These are phyloP conservation scores for Dione juno DNA, from an alignment of 2,888 invertebrate species.

Conservation along the genomic window DNA sequence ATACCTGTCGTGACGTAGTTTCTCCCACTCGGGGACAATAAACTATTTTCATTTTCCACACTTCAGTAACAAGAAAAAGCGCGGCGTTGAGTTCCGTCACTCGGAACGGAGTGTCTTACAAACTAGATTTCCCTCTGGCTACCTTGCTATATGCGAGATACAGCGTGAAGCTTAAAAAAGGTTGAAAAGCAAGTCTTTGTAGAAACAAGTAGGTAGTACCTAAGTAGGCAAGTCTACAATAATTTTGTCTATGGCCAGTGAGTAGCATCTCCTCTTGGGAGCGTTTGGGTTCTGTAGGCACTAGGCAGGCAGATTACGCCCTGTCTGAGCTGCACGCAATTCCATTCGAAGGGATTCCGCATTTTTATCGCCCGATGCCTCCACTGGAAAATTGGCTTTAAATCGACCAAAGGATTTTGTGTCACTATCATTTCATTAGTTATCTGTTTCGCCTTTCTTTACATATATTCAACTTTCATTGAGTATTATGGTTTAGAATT, in stretches of 20 bases:
- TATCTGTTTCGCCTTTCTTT: slow-evolving; percentile 25
- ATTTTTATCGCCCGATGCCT: slow-evolving; percentile 75
- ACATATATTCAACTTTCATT: background rate
- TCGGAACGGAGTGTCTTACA: too few species aligned
- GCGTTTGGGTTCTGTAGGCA: slow-evolving; percentile 77
- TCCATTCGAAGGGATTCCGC: slow-evolving; percentile 76
- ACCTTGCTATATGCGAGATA: background rate
- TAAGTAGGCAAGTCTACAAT: slow-evolving; percentile 26
- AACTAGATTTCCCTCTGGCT: too few species aligned
- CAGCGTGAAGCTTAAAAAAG: background rate
- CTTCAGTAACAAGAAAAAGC: background rate
- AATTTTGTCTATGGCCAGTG: slow-evolving; percentile 60
- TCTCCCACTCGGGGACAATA: background rate
- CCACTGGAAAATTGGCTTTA: slow-evolving; percentile 66
- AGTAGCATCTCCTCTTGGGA: slow-evolving; percentile 73
- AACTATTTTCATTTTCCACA: background rate
- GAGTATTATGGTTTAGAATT: too few species aligned
- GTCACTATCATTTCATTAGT: slow-evolving; percentile 44
- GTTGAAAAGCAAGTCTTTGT: too few species aligned
- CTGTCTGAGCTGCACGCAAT: slow-evolving; percentile 82
- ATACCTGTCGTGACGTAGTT: too few species aligned
- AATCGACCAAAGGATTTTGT: slow-evolving; percentile 53
- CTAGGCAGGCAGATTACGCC: slow-evolving; percentile 80
- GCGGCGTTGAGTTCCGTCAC: background rate
- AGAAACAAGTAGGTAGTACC: background rate